These are phyloP conservation scores for Parelbella ahira DNA, from an alignment of 2,888 invertebrate species.

Conservation along the genomic window DNA sequence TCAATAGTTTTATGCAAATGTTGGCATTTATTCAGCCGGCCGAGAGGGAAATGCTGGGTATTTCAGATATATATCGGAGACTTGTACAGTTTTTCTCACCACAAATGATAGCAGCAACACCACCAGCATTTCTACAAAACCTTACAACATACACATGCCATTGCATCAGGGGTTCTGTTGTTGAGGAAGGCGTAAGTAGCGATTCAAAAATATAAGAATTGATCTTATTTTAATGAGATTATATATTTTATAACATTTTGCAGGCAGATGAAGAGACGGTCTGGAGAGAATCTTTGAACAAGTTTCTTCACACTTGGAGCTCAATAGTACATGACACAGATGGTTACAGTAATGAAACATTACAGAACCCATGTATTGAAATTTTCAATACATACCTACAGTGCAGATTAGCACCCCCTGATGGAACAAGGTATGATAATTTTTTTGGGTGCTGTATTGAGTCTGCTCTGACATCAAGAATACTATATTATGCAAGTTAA, in stretches of 20 bases:
- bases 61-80: conserved; percentile 69
- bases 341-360: conserved; percentile 57
- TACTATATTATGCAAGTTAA: no score
- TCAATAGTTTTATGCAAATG: conserved; percentile 66
- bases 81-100: conserved; percentile 69
- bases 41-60: conserved; percentile 67
- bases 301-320: conserved; percentile 73
- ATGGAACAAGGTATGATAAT: conserved; percentile 81
- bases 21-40: conserved; percentile 65
- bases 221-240: no score
- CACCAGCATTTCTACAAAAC: conserved; percentile 65
- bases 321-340: conserved; percentile 62
- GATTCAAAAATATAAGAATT: no score
- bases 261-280: conserved; percentile 65
- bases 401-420: conserved; percentile 90
- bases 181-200: conserved; percentile 68
- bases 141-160: conserved; percentile 66
- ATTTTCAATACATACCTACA: conserved; percentile 91
- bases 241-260: no score
- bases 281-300: conserved; percentile 70
- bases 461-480: no score
- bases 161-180: conserved; percentile 65
- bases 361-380: conserved; percentile 71
- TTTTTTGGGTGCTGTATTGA: no score
- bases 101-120: conserved; percentile 60